Percentiles rank a stretch among this genome's conserved stretches.
These are phyloP conservation scores for Peromyscus maniculatus DNA, from an alignment of 2,113 vertebrate genomes.

Conservation along the genomic window DNA sequence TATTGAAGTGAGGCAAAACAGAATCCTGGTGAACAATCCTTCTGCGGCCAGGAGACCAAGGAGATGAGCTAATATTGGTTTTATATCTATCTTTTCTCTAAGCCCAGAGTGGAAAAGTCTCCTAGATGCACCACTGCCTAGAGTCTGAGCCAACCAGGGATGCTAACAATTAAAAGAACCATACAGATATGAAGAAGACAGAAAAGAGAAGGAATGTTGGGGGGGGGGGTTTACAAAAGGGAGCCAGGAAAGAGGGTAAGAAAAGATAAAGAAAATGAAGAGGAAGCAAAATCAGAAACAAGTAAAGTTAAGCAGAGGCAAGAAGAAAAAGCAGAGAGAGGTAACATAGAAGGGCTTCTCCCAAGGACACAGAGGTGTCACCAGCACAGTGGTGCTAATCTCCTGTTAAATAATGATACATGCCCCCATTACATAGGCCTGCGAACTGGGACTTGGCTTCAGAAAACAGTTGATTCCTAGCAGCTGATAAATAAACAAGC, in stretches of 20 bases:
- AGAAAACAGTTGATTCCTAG: slow-evolving; percentile 63
- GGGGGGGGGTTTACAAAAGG: not conserved
- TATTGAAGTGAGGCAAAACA: slow-evolving; percentile 58
- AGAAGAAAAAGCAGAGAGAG: not conserved
- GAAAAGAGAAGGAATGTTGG: not conserved
- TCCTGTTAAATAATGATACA: slow-evolving; percentile 38
- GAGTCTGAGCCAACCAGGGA: slow-evolving; percentile 9
- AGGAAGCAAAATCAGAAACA: not conserved
- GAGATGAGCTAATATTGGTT: slow-evolving; percentile 56
- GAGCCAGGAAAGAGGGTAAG: not conserved
- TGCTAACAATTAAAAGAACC: slow-evolving; percentile 62
- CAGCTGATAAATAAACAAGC: slow-evolving; percentile 72
- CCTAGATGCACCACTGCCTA: slow-evolving; percentile 31
- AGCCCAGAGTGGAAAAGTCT: slow-evolving; percentile 22
- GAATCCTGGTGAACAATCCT: slow-evolving; percentile 19
- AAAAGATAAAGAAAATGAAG: slow-evolving; percentile 52
- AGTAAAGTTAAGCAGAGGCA: slow-evolving; percentile 18
- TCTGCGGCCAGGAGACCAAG: slow-evolving; percentile 7
- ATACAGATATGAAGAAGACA: slow-evolving; percentile 3
- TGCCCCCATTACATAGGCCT: not conserved
- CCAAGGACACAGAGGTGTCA: not conserved
- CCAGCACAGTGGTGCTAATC: not conserved
- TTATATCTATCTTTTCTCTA: slow-evolving; percentile 49
- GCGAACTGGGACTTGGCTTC: slow-evolving; percentile 61
- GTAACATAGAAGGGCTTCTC: slow-evolving; percentile 29